Percentiles rank a stretch among this genome's conserved stretches.
phyloP scores from a whole-genome alignment of 2,797 vertebrate species.

The Pangasius larnaudii region DNA sequence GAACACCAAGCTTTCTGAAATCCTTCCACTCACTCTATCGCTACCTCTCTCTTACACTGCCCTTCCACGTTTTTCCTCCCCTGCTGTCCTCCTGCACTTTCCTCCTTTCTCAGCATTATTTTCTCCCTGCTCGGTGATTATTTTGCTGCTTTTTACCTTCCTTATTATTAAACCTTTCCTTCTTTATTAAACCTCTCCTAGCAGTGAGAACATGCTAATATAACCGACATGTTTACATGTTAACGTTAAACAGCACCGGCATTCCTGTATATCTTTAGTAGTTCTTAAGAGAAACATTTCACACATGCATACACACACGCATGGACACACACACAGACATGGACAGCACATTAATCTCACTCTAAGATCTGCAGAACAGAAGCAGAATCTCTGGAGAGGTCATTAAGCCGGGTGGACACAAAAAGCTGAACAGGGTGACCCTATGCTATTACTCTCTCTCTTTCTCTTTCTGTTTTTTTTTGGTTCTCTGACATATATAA shows the following conservation, averaged over 20 bases:
- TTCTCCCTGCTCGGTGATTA: constrained; percentile 18
- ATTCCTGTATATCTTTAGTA: neutral
- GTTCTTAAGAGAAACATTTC: neutral
- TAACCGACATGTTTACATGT: neutral
- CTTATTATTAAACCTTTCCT: neutral
- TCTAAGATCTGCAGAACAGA: constrained; percentile 41
- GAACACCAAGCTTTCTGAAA: neutral
- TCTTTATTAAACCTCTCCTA: neutral
- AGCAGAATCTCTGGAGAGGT: constrained; percentile 47
- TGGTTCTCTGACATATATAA: neutral
- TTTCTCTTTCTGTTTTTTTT: neutral
- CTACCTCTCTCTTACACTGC: neutral
- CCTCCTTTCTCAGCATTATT: constrained; percentile 26
- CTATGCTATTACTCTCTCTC: neutral
- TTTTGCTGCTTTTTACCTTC: neutral
- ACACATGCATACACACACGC: neutral
- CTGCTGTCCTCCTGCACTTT: constrained; percentile 4
- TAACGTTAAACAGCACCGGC: neutral
- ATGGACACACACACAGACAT: neutral
- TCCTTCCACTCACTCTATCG: neutral
- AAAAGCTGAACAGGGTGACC: constrained; percentile 31
- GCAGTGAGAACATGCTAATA: neutral
- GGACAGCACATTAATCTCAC: constrained; percentile 47
- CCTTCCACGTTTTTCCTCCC: neutral
- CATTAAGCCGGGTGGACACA: constrained; percentile 41